Percentiles rank a stretch among this genome's conserved stretches.
Evolutionary conservation across 2,888 invertebrate species (phyloP).

Genomic region (Mythimna vitellina): DNA sequence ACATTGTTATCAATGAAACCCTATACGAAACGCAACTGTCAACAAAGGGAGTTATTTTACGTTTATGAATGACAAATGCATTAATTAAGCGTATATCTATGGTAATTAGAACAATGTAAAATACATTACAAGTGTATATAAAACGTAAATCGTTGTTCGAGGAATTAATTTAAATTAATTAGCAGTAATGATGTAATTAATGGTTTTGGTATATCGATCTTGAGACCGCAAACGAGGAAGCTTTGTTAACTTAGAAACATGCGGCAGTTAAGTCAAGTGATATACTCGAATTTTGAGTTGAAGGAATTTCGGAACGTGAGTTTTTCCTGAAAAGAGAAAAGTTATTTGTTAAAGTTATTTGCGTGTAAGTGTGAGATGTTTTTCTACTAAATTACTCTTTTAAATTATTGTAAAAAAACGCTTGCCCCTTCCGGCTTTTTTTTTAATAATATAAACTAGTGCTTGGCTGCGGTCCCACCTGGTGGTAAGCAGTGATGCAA

Average conservation of each 20-base stretch:
- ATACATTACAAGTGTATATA: conserved; percentile 11
- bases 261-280: not conserved
- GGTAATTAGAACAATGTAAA: conserved; percentile 21
- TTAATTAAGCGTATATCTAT: conserved; percentile 7
- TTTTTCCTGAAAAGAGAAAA: too few species aligned
- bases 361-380: too few species aligned
- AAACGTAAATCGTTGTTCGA: conserved; percentile 9
- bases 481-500: too few species aligned
- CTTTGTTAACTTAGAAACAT: not conserved
- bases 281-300: too few species aligned
- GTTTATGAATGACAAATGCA: conserved; percentile 44
- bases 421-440: too few species aligned
- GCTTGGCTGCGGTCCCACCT: too few species aligned
- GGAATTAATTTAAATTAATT: conserved; percentile 54
- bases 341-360: too few species aligned
- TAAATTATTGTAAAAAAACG: too few species aligned
- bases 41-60: conserved; percentile 28
- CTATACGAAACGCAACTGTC: conserved; percentile 20
- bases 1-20: conserved; percentile 32
- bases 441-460: too few species aligned
- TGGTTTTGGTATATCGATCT: conserved; percentile 21
- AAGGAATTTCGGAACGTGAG: too few species aligned
- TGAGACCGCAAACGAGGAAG: conserved; percentile 16
- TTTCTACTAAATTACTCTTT: too few species aligned
- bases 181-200: conserved; percentile 25